These are phyloP conservation scores for Nymphalis urticae DNA, from an alignment of 2,888 invertebrate species.

Conservation along the genomic window DNA sequence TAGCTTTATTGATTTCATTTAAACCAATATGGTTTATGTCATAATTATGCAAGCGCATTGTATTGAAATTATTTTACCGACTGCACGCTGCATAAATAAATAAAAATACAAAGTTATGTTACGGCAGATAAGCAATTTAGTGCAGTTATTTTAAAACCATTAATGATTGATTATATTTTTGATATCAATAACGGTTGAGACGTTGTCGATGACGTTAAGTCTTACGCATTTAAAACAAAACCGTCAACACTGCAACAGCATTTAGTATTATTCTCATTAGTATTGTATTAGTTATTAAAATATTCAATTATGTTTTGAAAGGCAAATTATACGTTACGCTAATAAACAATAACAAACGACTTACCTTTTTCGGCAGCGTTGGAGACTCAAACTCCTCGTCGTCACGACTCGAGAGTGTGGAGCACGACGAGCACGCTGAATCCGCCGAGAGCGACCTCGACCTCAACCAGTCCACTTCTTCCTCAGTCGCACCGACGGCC, in stretches of 20 bases:
- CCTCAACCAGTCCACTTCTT: constrained; percentile 73
- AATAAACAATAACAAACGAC: constrained; percentile 42
- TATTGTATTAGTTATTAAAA: too few species aligned
- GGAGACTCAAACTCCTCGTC: constrained; percentile 81
- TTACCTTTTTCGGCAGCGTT: constrained; percentile 76
- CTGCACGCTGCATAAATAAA: neutral
- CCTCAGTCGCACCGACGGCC: constrained; percentile 72
- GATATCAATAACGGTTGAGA: constrained; percentile 1
- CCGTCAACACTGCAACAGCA: neutral
- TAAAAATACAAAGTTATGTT: neutral
- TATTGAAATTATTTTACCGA: neutral
- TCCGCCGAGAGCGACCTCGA: constrained; percentile 82
- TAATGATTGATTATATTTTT: constrained; percentile 4
- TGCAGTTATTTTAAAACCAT: constrained; percentile 8
- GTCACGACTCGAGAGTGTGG: constrained; percentile 87
- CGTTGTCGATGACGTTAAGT: neutral
- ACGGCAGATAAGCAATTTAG: neutral
- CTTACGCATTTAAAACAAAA: neutral
- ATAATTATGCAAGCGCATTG: too few species aligned
- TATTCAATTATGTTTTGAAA: neutral
- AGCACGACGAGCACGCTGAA: constrained; percentile 89
- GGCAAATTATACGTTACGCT: neutral
- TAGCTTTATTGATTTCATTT: too few species aligned
- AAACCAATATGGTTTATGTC: too few species aligned
- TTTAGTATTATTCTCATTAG: neutral